phyloP scores from a whole-genome alignment of 23 tunicate genomes.

The Phallusia fumigata region DNA sequence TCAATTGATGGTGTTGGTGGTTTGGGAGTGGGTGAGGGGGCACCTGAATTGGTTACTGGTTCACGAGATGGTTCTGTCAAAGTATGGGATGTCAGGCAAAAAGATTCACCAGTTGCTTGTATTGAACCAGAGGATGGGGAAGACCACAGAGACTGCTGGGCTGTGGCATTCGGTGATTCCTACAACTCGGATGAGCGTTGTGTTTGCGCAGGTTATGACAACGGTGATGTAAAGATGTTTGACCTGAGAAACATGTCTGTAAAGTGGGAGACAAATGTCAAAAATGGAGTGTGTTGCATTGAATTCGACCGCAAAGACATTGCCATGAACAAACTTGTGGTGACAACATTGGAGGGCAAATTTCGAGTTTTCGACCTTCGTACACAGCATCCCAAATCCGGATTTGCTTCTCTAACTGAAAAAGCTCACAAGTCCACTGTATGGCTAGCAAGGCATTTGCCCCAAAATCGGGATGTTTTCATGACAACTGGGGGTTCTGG shows the following conservation, averaged over 20 bases:
- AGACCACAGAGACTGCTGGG: constrained; percentile 89
- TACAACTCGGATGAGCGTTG: constrained; percentile 80
- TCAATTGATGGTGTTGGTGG: constrained; percentile 98
- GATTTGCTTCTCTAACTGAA: constrained; percentile 83
- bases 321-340: constrained; percentile 92
- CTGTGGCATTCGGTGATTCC: constrained; percentile 97
- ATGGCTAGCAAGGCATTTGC: constrained; percentile 88
- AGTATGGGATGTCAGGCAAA: constrained; percentile 97
- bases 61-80: constrained; percentile 93
- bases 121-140: constrained; percentile 97
- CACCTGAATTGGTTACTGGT: constrained; percentile 98
- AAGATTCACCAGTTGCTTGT: constrained; percentile 82
- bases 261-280: constrained; percentile 92
- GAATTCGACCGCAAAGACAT: constrained; percentile 97
- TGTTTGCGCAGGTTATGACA: constrained; percentile 96
- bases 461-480: constrained; percentile 96
- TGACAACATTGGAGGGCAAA: constrained; percentile 80
- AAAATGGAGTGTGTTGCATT: constrained; percentile 91
- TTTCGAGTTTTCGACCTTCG: constrained; percentile 84
- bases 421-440: constrained; percentile 97
- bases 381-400: constrained; percentile 81
- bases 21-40: constrained; percentile 92
- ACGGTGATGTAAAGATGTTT: constrained; percentile 96
- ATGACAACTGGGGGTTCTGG: constrained; percentile 99
- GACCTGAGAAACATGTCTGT: constrained; percentile 85